Base-by-base conservation (phyloP, 1,140 invertebrate species). In the Drosophila ogumai region DNA sequence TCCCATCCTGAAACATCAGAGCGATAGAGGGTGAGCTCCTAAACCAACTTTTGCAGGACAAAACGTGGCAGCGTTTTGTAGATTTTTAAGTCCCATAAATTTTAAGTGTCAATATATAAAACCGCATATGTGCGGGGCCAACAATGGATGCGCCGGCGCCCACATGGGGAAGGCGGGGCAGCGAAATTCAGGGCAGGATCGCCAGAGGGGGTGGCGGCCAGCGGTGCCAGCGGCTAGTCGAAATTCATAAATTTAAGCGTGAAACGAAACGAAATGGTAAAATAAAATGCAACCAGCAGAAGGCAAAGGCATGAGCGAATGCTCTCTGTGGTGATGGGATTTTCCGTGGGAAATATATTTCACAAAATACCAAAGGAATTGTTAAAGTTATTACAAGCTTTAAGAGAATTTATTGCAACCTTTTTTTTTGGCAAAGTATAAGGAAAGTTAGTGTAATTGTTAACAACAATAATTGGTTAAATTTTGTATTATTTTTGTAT, bases 91-190 rank as follows among this genome's bases (percentile, higher is more conserved):
- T 78, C 75, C 75, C 75, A 78, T 78, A 78, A 78, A 78, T 78
- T 78, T 78, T 52, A 78, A 78, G 75, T 78, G 75, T 78, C 75
- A 78, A 78, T 78, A 78, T 78, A 78, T 78, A 78, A 78, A 78
- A 78, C 75, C 75, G 75, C 75, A 78, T 78, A 78, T 78, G 75
- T 78, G 75, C 65, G 75, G 68, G 68, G 74, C 74, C 65, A 78
- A 52, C 74, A 77, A 71, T 78, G 74, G 56, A 66, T 55, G 46
- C 34, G 55, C 5, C 25, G 55, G 25, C 5, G 25, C 25, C 55
- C 32, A 50, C 31, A 60, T 17, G 49, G 10, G 8, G 15, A 6
- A 46, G 15, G 19, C 40, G 19, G 8, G 25, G 15, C 8, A 15
- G 6, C 49, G 13, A 15, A 34, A 12, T 13, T 15, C 19, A 22